phyloP scores from a whole-genome alignment of 2,797 vertebrate genomes.

The Aldrovandia affinis region DNA sequence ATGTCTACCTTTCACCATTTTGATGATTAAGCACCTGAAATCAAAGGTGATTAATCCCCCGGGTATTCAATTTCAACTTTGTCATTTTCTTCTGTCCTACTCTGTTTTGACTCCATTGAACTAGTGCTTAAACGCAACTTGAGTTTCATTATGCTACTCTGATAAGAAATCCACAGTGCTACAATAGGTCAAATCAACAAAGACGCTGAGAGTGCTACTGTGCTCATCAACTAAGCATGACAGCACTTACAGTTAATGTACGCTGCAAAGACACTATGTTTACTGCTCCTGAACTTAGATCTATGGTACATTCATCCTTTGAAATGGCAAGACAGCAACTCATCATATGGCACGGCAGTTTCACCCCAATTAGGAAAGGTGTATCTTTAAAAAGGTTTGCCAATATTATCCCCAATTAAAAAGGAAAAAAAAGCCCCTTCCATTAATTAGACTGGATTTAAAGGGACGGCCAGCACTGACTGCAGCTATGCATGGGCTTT shows the following conservation, averaged over 20 bases:
- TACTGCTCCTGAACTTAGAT: constrained; percentile 25
- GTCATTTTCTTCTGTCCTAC: constrained; percentile 30
- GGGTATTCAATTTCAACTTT: constrained; percentile 49
- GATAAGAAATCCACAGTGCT: neutral
- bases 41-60: constrained; percentile 46
- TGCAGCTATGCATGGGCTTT: neutral
- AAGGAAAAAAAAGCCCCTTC: constrained; percentile 19
- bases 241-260: neutral
- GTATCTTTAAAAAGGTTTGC: constrained; percentile 32
- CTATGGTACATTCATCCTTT: constrained; percentile 36
- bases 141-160: constrained; percentile 16
- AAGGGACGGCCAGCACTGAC: neutral
- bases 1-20: constrained; percentile 44
- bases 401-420: constrained; percentile 41
- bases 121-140: constrained; percentile 20
- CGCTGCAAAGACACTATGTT: constrained; percentile 31
- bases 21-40: constrained; percentile 46
- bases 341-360: constrained; percentile 29
- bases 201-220: neutral
- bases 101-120: constrained; percentile 21
- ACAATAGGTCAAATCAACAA: neutral
- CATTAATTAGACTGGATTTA: constrained; percentile 33
- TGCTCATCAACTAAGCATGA: neutral
- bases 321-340: constrained; percentile 32
- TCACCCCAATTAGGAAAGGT: constrained; percentile 39